phyloP scores from a whole-genome alignment of 2,113 vertebrate species.

The Atrichornis clamosus region DNA sequence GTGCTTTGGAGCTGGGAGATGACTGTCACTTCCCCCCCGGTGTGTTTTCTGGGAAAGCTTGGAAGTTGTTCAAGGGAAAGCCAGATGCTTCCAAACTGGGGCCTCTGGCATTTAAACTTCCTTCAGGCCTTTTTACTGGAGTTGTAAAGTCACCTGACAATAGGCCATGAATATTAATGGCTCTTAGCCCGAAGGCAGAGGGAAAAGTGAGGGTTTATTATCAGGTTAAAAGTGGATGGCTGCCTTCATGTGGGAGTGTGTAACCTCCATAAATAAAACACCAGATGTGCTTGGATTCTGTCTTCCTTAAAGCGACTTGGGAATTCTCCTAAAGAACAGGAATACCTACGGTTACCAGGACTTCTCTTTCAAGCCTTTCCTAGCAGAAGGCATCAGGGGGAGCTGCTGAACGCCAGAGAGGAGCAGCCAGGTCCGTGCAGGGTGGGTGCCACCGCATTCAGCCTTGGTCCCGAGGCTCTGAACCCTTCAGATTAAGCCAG shows the following conservation, averaged over 20 bases:
- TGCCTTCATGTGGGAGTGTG: constrained; percentile 22
- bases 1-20: not conserved
- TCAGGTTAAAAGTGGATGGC: not conserved
- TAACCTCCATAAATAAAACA: constrained; percentile 7
- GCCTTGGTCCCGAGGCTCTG: not conserved
- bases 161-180: not conserved
- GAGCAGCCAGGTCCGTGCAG: not conserved
- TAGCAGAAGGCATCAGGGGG: not conserved
- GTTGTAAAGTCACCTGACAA: constrained; percentile 21
- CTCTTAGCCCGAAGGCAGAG: not conserved
- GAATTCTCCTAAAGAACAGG: not conserved
- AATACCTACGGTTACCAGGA: not conserved
- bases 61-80: not conserved
- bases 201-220: not conserved
- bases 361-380: not conserved
- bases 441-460: too few species aligned
- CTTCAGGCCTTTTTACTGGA: not conserved
- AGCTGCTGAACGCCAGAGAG: not conserved
- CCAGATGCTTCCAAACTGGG: not conserved
- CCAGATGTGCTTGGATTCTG: constrained; percentile 24
- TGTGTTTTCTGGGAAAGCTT: not conserved
- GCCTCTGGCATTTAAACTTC: not conserved
- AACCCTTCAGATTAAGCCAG: not conserved
- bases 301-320: not conserved
- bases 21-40: not conserved